Percentiles rank a stretch among this genome's conserved stretches.
Conservation (phyloP, 2,888 invertebrate species). For the Zygothrica quintamaculata region DNA sequence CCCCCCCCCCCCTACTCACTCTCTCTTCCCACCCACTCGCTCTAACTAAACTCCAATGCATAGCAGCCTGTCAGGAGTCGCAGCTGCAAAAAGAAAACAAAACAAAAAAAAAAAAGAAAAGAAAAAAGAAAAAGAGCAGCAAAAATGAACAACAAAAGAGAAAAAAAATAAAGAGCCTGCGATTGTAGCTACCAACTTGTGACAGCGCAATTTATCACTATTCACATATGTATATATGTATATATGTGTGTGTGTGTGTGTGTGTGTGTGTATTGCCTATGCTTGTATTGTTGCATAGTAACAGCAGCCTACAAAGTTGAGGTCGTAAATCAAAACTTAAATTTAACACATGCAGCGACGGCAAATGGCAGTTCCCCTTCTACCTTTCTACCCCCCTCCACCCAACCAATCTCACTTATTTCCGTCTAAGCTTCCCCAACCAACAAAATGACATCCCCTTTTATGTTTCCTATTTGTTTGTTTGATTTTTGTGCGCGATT, state of each 20-base stretch:
- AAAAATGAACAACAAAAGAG: too few species aligned
- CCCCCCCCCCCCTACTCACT: neutral
- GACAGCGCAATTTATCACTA: conserved; percentile 84
- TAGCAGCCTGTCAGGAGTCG: conserved; percentile 35
- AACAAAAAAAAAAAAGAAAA: conserved; percentile 3
- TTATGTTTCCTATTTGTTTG: conserved; percentile 62
- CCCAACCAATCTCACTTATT: neutral
- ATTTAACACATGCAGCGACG: conserved; percentile 79
- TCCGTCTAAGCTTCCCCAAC: neutral
- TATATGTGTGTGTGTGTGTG: conserved; percentile 17
- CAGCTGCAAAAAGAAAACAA: conserved; percentile 46
- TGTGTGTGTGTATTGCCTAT: conserved; percentile 60
- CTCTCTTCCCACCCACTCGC: neutral
- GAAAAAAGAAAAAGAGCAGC: conserved; percentile 26
- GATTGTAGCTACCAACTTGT: conserved; percentile 79
- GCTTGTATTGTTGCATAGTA: too few species aligned
- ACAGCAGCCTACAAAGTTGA: conserved; percentile 74
- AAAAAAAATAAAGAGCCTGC: conserved; percentile 45
- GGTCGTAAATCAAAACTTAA: conserved; percentile 82
- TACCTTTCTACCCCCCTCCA: neutral
- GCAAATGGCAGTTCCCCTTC: conserved; percentile 69
- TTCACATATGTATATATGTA: conserved; percentile 39
- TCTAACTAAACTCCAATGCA: neutral
- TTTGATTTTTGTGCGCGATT: conserved; percentile 35
- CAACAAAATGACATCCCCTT: conserved; percentile 50